Percentiles rank a stretch among this genome's conserved stretches.
Conservation (phyloP, 2,888 invertebrate species). For the Tachystola acroxantha region DNA sequence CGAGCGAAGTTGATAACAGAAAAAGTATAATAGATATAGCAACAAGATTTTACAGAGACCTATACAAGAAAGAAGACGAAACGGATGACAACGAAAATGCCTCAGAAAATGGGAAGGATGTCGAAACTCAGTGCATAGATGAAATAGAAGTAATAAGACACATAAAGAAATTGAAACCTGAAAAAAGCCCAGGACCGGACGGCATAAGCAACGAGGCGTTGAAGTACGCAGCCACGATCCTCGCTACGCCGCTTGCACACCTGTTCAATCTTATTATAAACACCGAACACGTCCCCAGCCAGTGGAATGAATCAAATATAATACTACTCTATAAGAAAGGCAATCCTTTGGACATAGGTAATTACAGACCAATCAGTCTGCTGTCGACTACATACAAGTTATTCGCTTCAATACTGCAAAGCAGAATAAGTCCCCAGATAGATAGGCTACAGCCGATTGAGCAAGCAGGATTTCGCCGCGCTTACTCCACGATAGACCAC, state of each 20-base stretch:
- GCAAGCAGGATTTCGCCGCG: conserved; percentile 10
- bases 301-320: conserved; percentile 7
- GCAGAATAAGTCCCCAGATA: conserved; percentile 5
- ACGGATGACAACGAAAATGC: no score
- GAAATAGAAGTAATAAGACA: no score
- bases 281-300: conserved; percentile 1
- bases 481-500: conserved; percentile 2
- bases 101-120: no score
- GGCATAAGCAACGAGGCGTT: no score
- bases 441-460: conserved; percentile 8
- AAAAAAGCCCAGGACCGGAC: no score
- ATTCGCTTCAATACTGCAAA: no score
- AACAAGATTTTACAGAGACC: conserved; percentile 1
- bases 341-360: no score
- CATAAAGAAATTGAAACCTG: no score
- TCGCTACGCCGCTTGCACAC: neutral
- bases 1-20: neutral
- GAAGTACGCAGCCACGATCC: neutral
- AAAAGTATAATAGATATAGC: neutral
- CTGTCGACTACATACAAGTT: conserved; percentile 10
- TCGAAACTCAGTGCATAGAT: no score
- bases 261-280: conserved; percentile 5
- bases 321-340: conserved; percentile 8
- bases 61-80: no score
- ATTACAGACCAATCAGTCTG: no score